phyloP scores from a whole-genome alignment of 2,797 vertebrate species.

The Gymnothorax javanicus region DNA sequence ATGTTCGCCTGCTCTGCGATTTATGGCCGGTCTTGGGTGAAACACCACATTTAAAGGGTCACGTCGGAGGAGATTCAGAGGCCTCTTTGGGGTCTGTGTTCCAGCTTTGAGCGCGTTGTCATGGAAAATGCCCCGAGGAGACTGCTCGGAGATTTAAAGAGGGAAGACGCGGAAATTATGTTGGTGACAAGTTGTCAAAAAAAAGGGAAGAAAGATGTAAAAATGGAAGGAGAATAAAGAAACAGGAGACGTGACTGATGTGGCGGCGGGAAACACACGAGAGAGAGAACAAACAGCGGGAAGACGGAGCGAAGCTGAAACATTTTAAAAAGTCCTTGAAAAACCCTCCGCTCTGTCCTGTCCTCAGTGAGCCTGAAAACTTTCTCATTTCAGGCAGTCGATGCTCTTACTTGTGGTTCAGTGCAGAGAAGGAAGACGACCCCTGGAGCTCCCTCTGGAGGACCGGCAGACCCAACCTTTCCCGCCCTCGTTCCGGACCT shows the following conservation, averaged over 20 bases:
- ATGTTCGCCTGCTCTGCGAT: too few species aligned
- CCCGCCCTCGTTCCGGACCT: conserved; percentile 42
- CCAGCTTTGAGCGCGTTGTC: not conserved
- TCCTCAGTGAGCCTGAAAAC: not conserved
- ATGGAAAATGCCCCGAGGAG: not conserved
- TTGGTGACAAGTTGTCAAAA: not conserved
- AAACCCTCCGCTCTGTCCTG: not conserved
- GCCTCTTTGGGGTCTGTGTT: not conserved
- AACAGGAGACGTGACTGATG: not conserved
- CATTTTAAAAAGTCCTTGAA: not conserved
- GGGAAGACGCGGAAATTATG: not conserved
- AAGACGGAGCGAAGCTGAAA: not conserved
- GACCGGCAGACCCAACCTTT: conserved; percentile 20
- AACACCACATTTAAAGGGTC: not conserved
- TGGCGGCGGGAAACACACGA: not conserved
- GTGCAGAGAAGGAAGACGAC: not conserved
- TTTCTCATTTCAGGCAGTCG: not conserved
- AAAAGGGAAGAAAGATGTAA: not conserved
- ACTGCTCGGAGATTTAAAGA: not conserved
- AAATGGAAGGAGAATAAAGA: not conserved
- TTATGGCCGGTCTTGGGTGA: not conserved
- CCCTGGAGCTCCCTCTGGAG: not conserved
- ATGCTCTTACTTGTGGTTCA: not conserved
- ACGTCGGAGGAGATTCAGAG: not conserved
- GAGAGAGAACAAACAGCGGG: not conserved